These are phyloP conservation scores for Plebejus melissa DNA, from an alignment of 2,888 invertebrate species.

Conservation along the genomic window DNA sequence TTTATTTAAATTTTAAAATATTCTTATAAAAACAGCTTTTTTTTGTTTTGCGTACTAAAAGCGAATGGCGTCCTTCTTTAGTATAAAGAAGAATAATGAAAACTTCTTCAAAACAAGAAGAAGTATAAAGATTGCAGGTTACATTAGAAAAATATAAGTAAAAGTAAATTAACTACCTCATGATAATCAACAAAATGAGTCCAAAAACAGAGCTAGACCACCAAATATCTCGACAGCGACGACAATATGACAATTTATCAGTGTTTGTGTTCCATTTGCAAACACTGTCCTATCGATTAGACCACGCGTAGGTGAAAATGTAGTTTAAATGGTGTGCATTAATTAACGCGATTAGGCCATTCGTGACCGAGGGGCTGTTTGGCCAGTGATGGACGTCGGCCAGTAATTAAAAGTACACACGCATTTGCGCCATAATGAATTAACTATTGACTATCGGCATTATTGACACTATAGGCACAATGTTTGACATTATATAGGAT, in stretches of 20 bases:
- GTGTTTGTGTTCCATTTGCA: constrained; percentile 14
- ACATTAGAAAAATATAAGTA: neutral
- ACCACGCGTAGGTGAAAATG: constrained; percentile 31
- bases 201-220: neutral
- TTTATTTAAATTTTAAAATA: no score
- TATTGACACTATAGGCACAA: neutral
- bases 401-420: constrained; percentile 57
- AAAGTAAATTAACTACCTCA: no score
- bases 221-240: neutral
- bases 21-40: no score
- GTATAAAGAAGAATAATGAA: no score
- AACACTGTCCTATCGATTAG: constrained; percentile 28
- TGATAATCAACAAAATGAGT: neutral
- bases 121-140: no score
- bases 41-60: no score
- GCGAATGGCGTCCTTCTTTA: no score
- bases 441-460: constrained; percentile 26
- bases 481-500: neutral
- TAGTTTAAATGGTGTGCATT: constrained; percentile 49
- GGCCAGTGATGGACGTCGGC: constrained; percentile 57
- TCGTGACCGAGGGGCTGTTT: constrained; percentile 63
- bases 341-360: constrained; percentile 65
- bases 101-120: no score
- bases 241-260: constrained; percentile 15
- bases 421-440: constrained; percentile 30